Conservation (phyloP, 2,797 vertebrate genomes). For the Diglossa cyanea region DNA sequence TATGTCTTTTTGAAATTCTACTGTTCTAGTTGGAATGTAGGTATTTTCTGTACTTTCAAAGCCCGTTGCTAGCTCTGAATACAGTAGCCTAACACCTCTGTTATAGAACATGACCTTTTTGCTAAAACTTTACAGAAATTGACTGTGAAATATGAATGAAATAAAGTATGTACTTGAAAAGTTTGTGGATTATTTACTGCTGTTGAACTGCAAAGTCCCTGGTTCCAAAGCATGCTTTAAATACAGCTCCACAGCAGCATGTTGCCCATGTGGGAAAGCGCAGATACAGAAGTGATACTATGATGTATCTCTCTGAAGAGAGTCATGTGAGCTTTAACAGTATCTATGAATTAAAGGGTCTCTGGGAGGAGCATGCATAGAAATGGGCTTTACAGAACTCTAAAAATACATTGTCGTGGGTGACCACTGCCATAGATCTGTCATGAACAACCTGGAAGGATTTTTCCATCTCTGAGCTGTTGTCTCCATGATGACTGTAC, state of each 20-base stretch:
- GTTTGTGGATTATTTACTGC: neutral
- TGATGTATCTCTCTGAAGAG: neutral
- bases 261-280: neutral
- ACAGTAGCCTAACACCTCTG: conserved; percentile 47
- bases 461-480: conserved; percentile 1
- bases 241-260: neutral
- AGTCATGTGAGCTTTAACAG: neutral
- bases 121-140: conserved; percentile 69
- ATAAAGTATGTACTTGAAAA: conserved; percentile 73
- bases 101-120: conserved; percentile 69
- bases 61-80: conserved; percentile 53
- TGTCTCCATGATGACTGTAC: conserved; percentile 17
- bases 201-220: neutral
- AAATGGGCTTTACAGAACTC: neutral
- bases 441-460: conserved; percentile 25
- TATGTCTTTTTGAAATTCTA: conserved; percentile 33
- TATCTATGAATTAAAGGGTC: conserved; percentile 13
- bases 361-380: neutral
- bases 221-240: neutral
- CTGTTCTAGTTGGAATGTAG: conserved; percentile 56
- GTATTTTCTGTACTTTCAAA: conserved; percentile 48
- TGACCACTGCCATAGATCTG: conserved; percentile 37
- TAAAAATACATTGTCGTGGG: neutral
- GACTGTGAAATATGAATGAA: conserved; percentile 74
- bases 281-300: conserved; percentile 17